Evolutionary conservation across 2,797 vertebrate species (phyloP), one percentile per base, ranked within the genome.

Genomic region (Sebastes oblongus): DNA sequence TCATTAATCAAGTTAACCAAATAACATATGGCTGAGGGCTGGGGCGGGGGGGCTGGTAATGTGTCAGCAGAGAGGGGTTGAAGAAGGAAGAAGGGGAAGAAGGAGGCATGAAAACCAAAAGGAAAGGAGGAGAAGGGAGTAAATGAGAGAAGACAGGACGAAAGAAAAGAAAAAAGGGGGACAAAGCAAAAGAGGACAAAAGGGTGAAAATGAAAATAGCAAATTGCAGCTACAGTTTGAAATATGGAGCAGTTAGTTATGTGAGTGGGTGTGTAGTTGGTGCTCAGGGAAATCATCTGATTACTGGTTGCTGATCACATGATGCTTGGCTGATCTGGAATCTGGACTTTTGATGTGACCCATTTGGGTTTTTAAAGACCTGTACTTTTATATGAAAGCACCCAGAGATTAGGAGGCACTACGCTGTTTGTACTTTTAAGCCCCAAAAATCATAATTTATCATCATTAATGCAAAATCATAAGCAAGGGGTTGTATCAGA

Each of bases 271-370:
- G 6, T 42, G 27, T 10, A 34, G 55, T 14, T 34, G 30, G 20
- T 9, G n/a, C 36, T 69, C 10, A 24, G 36, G 36, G 64, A 39
- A 54, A 34, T 34, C 12, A 18, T 42, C 4, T 46, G 27, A 50
- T 74, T 25, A 54, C 39, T 70, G 54, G 42, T 14, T 58, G 56
- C 46, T 61, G 32, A 60, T 71, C 54, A 74, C 20, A 4, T 34
- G 50, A 29, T 39, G 13, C 27, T 65, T 58, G 18, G 34, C 46
- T 61, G 32, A 60, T 71, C 54, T 74, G 46, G 52, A 46, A 55
- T 70, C 46, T 39, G 78, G 60, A 75, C 7, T 69, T 69, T 69
- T 68, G 68, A 72, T 68, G 55, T 71, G 27, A 65, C 10, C 16
- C 18, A 76, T 64, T 82, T 67, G 34, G 29, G 39, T 50, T 68